Conservation (phyloP, 2,888 invertebrate species). For the Yponomeuta malinellus region DNA sequence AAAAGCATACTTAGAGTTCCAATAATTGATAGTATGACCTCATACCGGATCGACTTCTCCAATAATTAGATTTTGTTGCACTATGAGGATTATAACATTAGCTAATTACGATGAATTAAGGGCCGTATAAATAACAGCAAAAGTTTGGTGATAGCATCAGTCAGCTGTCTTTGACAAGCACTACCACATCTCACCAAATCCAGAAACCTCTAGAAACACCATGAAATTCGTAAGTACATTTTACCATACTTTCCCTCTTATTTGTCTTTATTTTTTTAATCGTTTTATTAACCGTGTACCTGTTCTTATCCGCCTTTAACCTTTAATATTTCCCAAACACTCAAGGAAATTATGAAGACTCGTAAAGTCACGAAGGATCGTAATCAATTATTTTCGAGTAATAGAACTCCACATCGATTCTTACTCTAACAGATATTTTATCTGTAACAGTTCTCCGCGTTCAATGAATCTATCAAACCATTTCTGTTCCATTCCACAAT, state of each 20-base stretch:
- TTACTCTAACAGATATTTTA: neutral
- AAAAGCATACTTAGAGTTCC: no score
- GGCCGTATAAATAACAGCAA: neutral
- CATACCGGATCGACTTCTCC: no score
- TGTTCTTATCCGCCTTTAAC: neutral
- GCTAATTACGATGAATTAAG: neutral
- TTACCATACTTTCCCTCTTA: neutral
- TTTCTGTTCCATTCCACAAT: neutral
- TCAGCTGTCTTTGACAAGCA: neutral
- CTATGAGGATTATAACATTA: neutral
- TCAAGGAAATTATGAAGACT: neutral
- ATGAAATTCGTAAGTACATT: slow-evolving; percentile 4
- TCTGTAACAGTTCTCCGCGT: no score
- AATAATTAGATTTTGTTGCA: no score
- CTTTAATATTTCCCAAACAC: neutral
- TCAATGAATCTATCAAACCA: no score
- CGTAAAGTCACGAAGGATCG: neutral
- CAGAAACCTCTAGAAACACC: neutral
- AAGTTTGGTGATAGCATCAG: slow-evolving; percentile 4
- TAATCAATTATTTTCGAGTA: neutral
- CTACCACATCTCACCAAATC: neutral
- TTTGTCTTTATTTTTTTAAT: neutral
- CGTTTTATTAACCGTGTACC: neutral
- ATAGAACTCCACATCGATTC: neutral
- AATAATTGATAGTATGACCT: no score